A percentile compares a stretch with the other conserved stretches of the same genome.
These are phyloP conservation scores for Druceiella hillmani DNA, from an alignment of 2,888 invertebrate genomes.

Conservation along the genomic window DNA sequence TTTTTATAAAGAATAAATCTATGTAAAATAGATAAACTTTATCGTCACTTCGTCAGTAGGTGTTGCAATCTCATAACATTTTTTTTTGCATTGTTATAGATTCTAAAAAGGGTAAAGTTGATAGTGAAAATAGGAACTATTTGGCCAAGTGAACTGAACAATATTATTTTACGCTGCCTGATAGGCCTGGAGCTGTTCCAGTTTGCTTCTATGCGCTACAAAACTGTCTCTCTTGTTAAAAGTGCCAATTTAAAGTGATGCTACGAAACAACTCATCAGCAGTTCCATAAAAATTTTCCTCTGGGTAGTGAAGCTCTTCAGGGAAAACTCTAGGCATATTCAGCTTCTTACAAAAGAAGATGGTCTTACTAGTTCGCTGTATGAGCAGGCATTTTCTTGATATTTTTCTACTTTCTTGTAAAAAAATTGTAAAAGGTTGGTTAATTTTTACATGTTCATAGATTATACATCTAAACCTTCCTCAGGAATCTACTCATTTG, in stretches of 20 bases:
- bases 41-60: no score
- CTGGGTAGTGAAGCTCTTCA: constrained; percentile 16
- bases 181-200: constrained; percentile 15
- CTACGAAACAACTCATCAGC: constrained; percentile 18
- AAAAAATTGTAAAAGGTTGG: no score
- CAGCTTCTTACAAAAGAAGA: constrained; percentile 16
- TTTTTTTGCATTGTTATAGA: no score
- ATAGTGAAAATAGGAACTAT: no score
- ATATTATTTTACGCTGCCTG: constrained; percentile 15
- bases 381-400: constrained; percentile 22
- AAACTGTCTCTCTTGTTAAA: constrained; percentile 14
- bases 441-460: no score
- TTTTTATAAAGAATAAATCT: no score
- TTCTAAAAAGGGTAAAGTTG: no score
- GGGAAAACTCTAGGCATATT: constrained; percentile 17
- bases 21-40: no score
- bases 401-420: no score
- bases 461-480: no score
- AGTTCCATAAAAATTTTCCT: constrained; percentile 20
- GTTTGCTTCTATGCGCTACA: constrained; percentile 13
- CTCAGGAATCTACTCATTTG: no score
- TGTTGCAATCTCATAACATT: no score
- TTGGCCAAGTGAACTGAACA: constrained; percentile 11
- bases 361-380: constrained; percentile 15
- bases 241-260: constrained; percentile 16